Base-by-base conservation (phyloP, 64 coral and sea anemone species). In the Acropora yongei region DNA sequence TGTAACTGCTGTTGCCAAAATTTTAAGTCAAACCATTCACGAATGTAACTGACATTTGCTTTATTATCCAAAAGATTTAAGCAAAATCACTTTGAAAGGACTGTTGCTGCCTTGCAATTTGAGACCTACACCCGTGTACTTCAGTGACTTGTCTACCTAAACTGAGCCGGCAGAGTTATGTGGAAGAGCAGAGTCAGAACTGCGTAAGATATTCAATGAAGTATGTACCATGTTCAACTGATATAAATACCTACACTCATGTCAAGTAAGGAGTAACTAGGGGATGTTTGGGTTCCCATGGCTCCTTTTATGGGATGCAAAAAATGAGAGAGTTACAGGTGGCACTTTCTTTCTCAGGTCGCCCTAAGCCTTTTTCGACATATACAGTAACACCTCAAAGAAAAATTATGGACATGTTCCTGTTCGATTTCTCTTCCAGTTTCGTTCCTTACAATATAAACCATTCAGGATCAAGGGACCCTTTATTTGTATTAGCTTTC, bases 61-160 rank as follows among this genome's bases (percentile, higher is more conserved):
- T 72, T 72, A 72, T 72, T 72, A 72, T 72, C 68, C 68, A 72
- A 72, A 72, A 72, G 68, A 72, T 72, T 72, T 72, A 18, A 72
- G 68, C 4, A 41, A 72, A 72, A 72, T 72, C 68, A 72, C 68
- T 72, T 72, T 72, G 68, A 72, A 72, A 72, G 30, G 30, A 18
- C 40, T 72, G 68, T 72, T 72, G 68, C 68, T 72, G 68, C 68
- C 68, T 72, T 72, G 3, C 68, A 72, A 72, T 20, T 72, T 20
- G 68, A 72, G 4, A 9, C 68, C 68, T 72, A 39, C 30, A 72
- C 68, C 68, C 40, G 68, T 63, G 10, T 63, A 63, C 60, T 63
- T 63, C 60, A 13, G 10, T 13, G 60, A 63, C 60, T 63, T 63
- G 60, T 13, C 60, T 63, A 63, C 60, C 60, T 13, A 63, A 63